Evolutionary conservation across 2,113 vertebrate species (phyloP).

Genomic region (Psammodynastes pulverulentus): DNA sequence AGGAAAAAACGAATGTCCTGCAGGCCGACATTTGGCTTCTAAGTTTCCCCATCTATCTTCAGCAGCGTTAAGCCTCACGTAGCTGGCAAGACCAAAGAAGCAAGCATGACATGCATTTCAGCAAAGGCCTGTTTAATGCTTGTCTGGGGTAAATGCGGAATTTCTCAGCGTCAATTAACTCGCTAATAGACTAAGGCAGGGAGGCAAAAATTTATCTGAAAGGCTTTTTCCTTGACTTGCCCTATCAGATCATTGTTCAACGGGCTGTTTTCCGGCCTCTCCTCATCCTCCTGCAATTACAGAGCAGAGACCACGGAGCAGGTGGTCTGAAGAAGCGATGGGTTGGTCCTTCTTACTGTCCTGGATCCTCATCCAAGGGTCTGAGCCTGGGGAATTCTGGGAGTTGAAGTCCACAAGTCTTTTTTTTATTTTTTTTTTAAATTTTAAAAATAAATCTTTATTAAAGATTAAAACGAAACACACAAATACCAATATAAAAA

Average conservation of each 20-base stretch:
- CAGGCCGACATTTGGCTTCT: neutral
- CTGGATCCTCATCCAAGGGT: neutral
- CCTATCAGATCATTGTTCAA: neutral
- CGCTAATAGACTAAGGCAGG: neutral
- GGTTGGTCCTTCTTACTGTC: neutral
- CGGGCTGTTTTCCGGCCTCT: neutral
- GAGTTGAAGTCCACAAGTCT: neutral
- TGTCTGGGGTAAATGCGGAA: neutral
- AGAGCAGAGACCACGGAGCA: neutral
- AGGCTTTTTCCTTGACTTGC: neutral
- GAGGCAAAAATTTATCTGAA: neutral
- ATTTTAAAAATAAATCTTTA: no score
- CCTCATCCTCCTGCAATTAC: neutral
- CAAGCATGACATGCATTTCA: neutral
- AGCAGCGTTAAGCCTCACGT: neutral
- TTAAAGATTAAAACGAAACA: no score
- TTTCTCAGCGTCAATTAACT: neutral
- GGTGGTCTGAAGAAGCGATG: neutral
- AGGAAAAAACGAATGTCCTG: neutral
- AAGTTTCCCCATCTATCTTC: neutral
- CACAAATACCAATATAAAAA: no score
- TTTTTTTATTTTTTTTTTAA: no score
- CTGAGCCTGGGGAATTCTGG: neutral
- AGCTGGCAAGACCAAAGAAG: neutral
- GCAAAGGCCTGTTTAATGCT: neutral